phyloP scores from a whole-genome alignment of 2,797 vertebrate species.

The Malurus leucopterus region DNA sequence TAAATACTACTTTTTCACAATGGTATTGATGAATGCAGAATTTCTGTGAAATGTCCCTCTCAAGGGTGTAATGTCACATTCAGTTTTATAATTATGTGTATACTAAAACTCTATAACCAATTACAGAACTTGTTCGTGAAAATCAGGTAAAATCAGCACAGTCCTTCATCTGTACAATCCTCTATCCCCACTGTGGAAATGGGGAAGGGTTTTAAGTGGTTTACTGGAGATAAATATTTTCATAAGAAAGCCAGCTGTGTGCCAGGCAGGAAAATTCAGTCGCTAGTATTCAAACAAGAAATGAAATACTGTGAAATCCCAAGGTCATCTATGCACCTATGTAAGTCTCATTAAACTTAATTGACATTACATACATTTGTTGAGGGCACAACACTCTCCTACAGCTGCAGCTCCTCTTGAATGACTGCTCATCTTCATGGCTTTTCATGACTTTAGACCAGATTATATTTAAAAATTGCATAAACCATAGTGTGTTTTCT shows the following conservation, averaged over 20 bases:
- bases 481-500: neutral
- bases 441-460: neutral
- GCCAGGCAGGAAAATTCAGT: neutral
- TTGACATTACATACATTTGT: neutral
- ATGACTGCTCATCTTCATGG: neutral
- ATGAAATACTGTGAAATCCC: neutral
- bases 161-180: neutral
- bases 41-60: neutral
- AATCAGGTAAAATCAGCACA: neutral
- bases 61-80: neutral
- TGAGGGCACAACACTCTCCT: neutral
- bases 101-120: neutral
- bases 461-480: neutral
- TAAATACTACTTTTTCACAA: neutral
- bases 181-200: neutral
- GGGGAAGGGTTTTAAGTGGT: neutral
- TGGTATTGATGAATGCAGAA: neutral
- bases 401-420: slow-evolving; percentile 3
- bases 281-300: neutral
- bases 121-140: neutral
- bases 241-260: neutral
- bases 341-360: neutral
- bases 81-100: neutral
- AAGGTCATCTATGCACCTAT: neutral
- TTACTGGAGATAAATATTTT: neutral